Base-by-base conservation (phyloP, 2,113 vertebrate genomes). In the Pitta sordida region DNA sequence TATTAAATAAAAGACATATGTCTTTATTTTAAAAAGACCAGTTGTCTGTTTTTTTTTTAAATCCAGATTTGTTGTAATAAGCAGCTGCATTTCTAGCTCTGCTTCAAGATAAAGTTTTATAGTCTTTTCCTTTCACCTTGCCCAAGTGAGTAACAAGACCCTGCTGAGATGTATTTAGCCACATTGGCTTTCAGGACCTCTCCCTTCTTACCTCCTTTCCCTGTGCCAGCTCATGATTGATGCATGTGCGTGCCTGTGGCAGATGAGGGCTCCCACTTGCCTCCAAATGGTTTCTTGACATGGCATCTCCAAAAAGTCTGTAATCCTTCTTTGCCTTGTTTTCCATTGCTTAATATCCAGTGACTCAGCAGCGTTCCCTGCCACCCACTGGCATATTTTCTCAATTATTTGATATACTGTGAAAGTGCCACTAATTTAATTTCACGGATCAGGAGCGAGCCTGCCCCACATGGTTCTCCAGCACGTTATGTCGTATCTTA, bases 291-390 rank as follows among this genome's bases (percentile, higher is more conserved):
- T 27, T 70, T 5, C 32, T n/a, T 68, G 81, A 62, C 7, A 2
- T 14, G 37, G 53, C 58, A 48, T 67, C 77, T 73, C 80, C 46
- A 34, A 87, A 60, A 44, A 52, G 21, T 15, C 55, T 43, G 49
- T 46, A 39, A 48, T 91, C 69, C n/a, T 43, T 52, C 32, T 58
- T 85, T 67, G 74, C 65, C 79, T 75, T 76, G 88, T 86, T 78
- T 37, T 56, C 53, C 10, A 4, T 95, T 94, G 67, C 91, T 73
- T 63, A 90, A 86, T 36, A 70, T 7, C 63, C 52, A 71, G 83
- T 93, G 93, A 94, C 43, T 96, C 79, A 94, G 74, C 70, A 68
- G 70, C 60, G 10, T 71, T 65, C 81, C 58, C 83, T 71, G 88
- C 85, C 95, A 86, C 89, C 75, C 84, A 53, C 93, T 41, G 51